phyloP scores from a whole-genome alignment of 2,888 invertebrate species.

The Drosophila dives region DNA sequence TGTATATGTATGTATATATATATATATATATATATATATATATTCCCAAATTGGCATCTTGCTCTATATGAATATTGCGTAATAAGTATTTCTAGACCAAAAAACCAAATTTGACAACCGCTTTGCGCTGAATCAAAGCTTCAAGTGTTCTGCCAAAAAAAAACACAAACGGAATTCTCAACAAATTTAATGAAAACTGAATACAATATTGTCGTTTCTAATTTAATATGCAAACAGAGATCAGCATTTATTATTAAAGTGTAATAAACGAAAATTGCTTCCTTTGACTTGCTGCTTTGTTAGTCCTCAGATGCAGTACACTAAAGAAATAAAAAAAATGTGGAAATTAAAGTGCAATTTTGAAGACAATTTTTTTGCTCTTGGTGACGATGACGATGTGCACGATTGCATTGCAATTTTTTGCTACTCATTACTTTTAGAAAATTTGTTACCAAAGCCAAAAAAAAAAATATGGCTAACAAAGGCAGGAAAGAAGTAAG shows the following conservation, averaged over 20 bases:
- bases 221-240: background rate
- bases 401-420: background rate
- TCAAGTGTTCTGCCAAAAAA: constrained; percentile 20
- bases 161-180: constrained; percentile 3
- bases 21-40: background rate
- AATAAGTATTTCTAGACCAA: constrained; percentile 5
- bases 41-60: background rate
- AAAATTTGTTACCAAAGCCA: constrained; percentile 1
- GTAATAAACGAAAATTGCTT: background rate
- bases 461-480: constrained; percentile 2
- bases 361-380: background rate
- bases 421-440: background rate
- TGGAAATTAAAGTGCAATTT: background rate
- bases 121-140: constrained; percentile 27
- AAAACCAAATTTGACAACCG: constrained; percentile 39
- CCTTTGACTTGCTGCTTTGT: background rate
- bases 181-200: constrained; percentile 65
- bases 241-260: background rate
- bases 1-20: background rate
- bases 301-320: background rate
- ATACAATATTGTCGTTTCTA: too few species aligned
- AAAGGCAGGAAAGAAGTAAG: constrained; percentile 1
- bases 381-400: too few species aligned
- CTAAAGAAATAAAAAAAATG: background rate
- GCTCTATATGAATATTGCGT: constrained; percentile 4